Evolutionary conservation across 2,888 invertebrate species (phyloP).

Genomic region (Xylocampa areola): DNA sequence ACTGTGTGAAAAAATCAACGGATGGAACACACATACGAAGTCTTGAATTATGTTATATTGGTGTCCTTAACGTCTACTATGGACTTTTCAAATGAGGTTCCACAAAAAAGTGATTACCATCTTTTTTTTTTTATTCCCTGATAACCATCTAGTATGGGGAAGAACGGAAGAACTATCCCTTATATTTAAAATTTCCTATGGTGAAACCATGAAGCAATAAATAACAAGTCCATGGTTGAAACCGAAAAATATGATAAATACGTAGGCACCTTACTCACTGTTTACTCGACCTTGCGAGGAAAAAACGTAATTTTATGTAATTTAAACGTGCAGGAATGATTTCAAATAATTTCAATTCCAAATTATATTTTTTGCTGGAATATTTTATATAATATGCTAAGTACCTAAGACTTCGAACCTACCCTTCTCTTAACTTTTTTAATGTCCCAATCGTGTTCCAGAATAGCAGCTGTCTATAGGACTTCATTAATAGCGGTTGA

Average conservation of each 20-base stretch:
- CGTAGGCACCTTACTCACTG: not conserved
- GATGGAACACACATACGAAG: constrained; percentile 13
- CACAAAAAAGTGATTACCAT: no score
- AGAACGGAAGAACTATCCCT: no score
- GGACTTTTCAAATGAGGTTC: not conserved
- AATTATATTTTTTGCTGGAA: no score
- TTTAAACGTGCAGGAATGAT: constrained; percentile 6
- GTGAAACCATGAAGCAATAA: no score
- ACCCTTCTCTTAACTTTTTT: constrained; percentile 25
- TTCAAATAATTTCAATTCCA: constrained; percentile 7
- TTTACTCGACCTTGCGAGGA: not conserved
- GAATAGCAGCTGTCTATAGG: constrained; percentile 50
- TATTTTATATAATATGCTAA: no score
- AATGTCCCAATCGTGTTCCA: constrained; percentile 30
- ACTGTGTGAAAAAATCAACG: constrained; percentile 28
- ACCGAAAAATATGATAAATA: not conserved
- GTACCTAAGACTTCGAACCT: constrained; percentile 18
- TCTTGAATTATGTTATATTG: constrained; percentile 1
- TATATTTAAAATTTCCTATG: no score
- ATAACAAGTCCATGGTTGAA: no score
- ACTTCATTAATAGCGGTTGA: constrained; percentile 59
- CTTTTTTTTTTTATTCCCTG: no score
- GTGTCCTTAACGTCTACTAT: not conserved
- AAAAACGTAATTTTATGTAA: not conserved
- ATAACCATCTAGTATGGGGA: no score